Conservation (phyloP, 2,113 vertebrate species). For the Guaruba guarouba region DNA sequence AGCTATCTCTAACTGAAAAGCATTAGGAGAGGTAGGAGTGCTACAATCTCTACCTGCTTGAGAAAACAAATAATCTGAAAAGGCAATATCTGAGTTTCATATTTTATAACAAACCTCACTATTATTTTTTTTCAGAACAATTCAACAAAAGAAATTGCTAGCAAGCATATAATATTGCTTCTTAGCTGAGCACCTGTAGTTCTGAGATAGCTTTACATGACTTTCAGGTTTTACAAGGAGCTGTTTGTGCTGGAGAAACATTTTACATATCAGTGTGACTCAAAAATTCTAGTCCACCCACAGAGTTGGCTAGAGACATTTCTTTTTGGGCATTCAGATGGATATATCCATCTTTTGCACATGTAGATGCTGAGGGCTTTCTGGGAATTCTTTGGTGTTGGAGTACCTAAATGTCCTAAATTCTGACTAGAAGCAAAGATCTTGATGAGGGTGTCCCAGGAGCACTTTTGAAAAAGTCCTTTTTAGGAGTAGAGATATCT, state of each 20-base stretch:
- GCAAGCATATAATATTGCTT: not conserved
- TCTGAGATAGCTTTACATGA: not conserved
- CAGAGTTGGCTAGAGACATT: not conserved
- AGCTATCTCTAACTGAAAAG: not conserved
- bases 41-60: not conserved
- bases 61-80: conserved; percentile 31
- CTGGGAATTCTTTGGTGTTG: not conserved
- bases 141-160: not conserved
- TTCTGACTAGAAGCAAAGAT: not conserved
- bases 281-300: not conserved
- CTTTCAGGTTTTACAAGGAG: not conserved
- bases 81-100: not conserved
- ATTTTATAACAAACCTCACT: conserved; percentile 2
- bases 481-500: not conserved
- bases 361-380: not conserved
- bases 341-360: not conserved
- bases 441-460: not conserved
- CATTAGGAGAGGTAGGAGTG: not conserved
- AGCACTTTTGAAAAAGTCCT: not conserved
- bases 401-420: not conserved
- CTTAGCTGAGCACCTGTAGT: not conserved
- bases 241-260: not conserved
- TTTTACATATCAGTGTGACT: not conserved
- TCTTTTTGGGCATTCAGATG: not conserved
- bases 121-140: conserved; percentile 15